These are phyloP conservation scores for Scolopax bukidnonensis DNA, from an alignment of 2,797 vertebrate species.

Conservation along the genomic window DNA sequence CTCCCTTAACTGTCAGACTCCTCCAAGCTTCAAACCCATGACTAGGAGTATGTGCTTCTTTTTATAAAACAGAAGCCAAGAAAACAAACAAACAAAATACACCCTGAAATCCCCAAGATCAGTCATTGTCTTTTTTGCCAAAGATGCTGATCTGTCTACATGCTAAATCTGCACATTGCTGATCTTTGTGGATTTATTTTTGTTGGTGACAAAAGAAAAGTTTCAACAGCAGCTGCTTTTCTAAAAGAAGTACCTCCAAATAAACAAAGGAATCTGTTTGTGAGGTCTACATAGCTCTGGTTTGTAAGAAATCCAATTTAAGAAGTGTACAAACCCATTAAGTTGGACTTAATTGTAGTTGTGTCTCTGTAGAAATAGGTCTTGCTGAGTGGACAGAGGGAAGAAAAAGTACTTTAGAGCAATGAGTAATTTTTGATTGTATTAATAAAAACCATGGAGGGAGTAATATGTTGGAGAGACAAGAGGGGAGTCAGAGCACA, in stretches of 20 bases:
- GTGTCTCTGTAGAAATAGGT: not conserved
- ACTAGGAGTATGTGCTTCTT: not conserved
- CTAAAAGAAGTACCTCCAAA: not conserved
- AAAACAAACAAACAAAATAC: not conserved
- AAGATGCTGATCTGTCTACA: not conserved
- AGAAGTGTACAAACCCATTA: not conserved
- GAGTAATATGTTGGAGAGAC: rapidly evolving
- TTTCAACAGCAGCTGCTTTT: not conserved
- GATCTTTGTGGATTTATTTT: not conserved
- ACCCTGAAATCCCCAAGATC: not conserved
- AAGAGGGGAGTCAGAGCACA: not conserved
- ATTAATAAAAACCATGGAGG: not conserved
- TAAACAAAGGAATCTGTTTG: not conserved
- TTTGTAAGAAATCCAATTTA: not conserved
- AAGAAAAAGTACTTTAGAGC: not conserved
- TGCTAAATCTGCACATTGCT: not conserved
- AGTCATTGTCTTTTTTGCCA: not conserved
- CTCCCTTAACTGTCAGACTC: not conserved
- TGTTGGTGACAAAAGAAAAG: not conserved
- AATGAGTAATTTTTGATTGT: not conserved
- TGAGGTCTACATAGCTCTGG: not conserved
- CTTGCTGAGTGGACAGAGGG: not conserved
- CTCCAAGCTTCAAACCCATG: not conserved
- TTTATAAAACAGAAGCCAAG: not conserved
- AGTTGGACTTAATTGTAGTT: not conserved